A percentile compares a stretch with the other conserved stretches of the same genome.
Conservation (phyloP, 37 sponge, comb jelly and placozoan species). For the Dysidea cf. avara region DNA sequence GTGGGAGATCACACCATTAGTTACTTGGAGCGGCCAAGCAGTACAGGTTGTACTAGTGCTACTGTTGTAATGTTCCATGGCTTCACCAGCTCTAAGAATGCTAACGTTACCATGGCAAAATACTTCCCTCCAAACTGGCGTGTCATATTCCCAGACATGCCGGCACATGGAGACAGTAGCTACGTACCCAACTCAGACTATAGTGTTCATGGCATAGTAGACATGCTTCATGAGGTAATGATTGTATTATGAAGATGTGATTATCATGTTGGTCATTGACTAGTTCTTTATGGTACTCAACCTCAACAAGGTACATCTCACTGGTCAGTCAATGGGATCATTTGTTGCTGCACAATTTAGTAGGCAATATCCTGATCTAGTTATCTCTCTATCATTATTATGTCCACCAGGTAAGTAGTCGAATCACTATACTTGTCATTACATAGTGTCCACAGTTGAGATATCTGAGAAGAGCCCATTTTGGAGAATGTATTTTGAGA, state of each 20-base stretch:
- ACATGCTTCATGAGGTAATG: constrained; percentile 45
- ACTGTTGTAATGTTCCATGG: constrained; percentile 73
- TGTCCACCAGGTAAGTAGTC: constrained; percentile 80
- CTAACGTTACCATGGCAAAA: constrained; percentile 38
- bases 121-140: constrained; percentile 62
- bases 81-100: constrained; percentile 45
- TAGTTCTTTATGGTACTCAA: constrained; percentile 57
- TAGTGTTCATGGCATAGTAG: constrained; percentile 24
- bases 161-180: constrained; percentile 66
- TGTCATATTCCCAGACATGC: constrained; percentile 59
- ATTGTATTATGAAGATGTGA: background rate
- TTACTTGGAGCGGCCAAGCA: too few species aligned
- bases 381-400: constrained; percentile 45
- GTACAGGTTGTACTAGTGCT: too few species aligned
- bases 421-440: background rate
- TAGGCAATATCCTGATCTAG: constrained; percentile 7
- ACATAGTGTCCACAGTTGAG: background rate
- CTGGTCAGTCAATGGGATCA: constrained; percentile 67
- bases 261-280: background rate
- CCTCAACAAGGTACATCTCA: constrained; percentile 45
- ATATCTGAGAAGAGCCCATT: background rate
- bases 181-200: constrained; percentile 30
- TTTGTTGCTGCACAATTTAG: constrained; percentile 34
- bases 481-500: too few species aligned
- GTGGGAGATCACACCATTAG: too few species aligned